phyloP scores from a whole-genome alignment of 1,140 invertebrate genomes.

The Drosophila murphyi region DNA sequence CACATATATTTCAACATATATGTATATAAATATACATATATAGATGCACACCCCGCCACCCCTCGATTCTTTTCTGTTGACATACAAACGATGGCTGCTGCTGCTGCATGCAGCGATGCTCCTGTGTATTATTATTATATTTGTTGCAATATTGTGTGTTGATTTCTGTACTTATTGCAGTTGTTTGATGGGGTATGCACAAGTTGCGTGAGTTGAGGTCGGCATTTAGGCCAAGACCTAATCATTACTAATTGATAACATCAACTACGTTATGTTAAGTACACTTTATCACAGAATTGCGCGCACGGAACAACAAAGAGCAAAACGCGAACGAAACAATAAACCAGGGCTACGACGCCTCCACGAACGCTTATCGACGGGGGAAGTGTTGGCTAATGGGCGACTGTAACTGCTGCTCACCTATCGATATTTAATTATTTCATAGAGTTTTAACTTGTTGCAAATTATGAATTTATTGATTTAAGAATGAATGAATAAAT shows the following conservation, averaged over 20 bases:
- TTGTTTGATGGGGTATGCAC: neutral
- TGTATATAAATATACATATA: constrained; percentile 1
- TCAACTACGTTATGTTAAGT: constrained; percentile 65
- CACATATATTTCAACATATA: constrained; percentile 6
- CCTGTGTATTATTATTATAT: constrained; percentile 6
- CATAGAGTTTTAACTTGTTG: no score
- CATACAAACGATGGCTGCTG: constrained; percentile 56
- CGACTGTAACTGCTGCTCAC: neutral
- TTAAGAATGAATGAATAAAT: neutral
- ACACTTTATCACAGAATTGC: constrained; percentile 75
- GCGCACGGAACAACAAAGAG: constrained; percentile 61
- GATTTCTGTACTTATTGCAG: constrained; percentile 1
- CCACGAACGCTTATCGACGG: constrained; percentile 9
- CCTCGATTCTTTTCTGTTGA: constrained; percentile 17
- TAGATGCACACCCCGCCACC: neutral
- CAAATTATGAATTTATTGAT: neutral
- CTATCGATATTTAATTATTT: constrained; percentile 17
- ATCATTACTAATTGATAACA: constrained; percentile 64
- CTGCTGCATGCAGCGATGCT: constrained; percentile 33
- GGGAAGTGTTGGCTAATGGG: constrained; percentile 19
- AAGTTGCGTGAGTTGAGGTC: constrained; percentile 9
- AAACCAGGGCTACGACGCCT: constrained; percentile 28
- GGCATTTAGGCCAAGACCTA: constrained; percentile 34
- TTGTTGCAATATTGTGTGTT: constrained; percentile 14
- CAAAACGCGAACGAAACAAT: constrained; percentile 50